These are phyloP conservation scores for Sarcophilus harrisii DNA, from an alignment of 2,797 vertebrate genomes.

Conservation along the genomic window DNA sequence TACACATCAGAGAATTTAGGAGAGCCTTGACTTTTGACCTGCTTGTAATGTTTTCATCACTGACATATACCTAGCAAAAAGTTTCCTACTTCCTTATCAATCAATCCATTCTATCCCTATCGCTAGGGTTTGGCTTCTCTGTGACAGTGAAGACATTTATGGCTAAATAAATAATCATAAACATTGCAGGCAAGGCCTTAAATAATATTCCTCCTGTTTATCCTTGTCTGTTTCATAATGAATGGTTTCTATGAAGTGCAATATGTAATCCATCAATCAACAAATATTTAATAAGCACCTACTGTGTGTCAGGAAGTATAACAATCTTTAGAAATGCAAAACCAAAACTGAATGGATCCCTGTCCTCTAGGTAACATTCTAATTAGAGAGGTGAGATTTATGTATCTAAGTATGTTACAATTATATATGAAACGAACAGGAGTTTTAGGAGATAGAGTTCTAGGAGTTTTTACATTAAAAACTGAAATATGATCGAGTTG, in stretches of 20 bases:
- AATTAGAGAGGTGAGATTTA: background rate
- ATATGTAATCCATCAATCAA: background rate
- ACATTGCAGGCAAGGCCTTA: background rate
- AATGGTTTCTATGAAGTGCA: background rate
- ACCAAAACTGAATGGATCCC: background rate
- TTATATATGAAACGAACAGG: background rate
- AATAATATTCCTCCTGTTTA: background rate
- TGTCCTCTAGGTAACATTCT: background rate
- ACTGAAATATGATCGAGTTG: background rate
- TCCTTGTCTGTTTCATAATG: background rate
- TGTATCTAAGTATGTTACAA: background rate
- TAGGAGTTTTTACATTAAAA: background rate
- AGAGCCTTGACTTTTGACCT: conserved; percentile 74
- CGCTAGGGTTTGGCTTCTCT: background rate
- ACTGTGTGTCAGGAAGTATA: background rate
- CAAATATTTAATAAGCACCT: background rate
- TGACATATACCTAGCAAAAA: conserved; percentile 50
- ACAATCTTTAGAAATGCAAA: background rate
- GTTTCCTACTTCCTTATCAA: background rate
- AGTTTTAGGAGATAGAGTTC: background rate
- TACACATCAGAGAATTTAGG: conserved; percentile 82
- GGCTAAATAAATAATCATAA: background rate
- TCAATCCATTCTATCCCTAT: background rate
- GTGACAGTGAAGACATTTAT: conserved; percentile 5
- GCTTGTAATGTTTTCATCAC: conserved; percentile 68